Evolutionary conservation across 2,797 vertebrate species (phyloP).

Genomic region (Hylomyscus alleni): DNA sequence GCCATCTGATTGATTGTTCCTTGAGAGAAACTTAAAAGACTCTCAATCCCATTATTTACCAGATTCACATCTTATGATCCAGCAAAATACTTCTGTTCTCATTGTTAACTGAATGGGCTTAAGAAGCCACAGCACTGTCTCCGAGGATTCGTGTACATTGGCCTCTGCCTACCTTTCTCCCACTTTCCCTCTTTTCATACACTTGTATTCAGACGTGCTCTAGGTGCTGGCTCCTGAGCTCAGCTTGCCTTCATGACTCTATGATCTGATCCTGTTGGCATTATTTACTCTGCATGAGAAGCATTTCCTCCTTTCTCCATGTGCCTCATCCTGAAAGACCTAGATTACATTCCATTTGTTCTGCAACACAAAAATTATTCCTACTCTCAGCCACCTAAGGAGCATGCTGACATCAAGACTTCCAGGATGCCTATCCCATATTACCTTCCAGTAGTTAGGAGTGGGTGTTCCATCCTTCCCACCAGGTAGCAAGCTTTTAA

Average conservation of each 20-base stretch:
- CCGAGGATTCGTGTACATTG: slow-evolving; percentile 21
- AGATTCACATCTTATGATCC: slow-evolving; percentile 6
- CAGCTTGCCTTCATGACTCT: slow-evolving; percentile 5
- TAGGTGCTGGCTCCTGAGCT: neutral
- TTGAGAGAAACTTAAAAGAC: slow-evolving; percentile 23
- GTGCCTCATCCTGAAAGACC: slow-evolving; percentile 43
- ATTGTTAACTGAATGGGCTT: slow-evolving; percentile 17
- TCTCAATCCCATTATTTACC: neutral
- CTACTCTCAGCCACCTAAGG: slow-evolving; percentile 3
- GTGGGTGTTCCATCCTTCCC: slow-evolving; percentile 10
- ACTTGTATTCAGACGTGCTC: slow-evolving; percentile 4
- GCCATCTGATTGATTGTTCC: slow-evolving; percentile 8
- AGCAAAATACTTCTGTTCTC: slow-evolving; percentile 15
- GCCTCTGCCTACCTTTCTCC: neutral
- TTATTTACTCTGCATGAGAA: slow-evolving; percentile 19
- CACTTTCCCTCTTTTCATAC: neutral
- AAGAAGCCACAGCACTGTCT: slow-evolving; percentile 22
- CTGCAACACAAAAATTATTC: slow-evolving; percentile 23
- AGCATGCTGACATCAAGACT: slow-evolving; percentile 6
- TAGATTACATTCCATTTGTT: slow-evolving; percentile 17
- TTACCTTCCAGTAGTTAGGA: neutral
- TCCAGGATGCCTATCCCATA: neutral
- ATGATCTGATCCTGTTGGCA: neutral
- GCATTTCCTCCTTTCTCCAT: neutral
- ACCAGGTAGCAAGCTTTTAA: slow-evolving; percentile 32